Base-by-base conservation (phyloP, 2,797 vertebrate genomes). In the Botia almorhae region DNA sequence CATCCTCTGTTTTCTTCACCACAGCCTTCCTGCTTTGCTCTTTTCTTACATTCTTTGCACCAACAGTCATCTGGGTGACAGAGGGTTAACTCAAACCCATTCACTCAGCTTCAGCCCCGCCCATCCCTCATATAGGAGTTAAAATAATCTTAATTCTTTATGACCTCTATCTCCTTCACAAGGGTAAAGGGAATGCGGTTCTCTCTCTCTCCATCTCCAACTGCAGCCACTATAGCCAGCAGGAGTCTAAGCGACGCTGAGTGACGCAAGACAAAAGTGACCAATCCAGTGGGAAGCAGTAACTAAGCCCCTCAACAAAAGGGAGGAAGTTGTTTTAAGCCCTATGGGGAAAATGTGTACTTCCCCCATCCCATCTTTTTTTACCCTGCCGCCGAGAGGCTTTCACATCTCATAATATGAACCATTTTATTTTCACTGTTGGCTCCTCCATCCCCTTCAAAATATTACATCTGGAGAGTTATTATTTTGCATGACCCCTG, bases 21-120 rank as follows among this genome's bases (percentile, higher is more conserved):
- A 69, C 19, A 3, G 11, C 14, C 3, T 48, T 10, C 11, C 65
- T 19, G 58, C 55, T 43, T 33, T 13, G 29, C 33, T 21, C 26
- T 69, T 58, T 51, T 21, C 43, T 43, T n/a, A 33, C 4, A 60
- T 68, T 53, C 39, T 43, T 33, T 55, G 43, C 56, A 61, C 8
- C 56, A 56, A 33, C 7, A 33, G 33, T 53, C 36, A 61, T 48
- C 71, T 26, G 74, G 21, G 21, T 36, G 8, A 7, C 17, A 51
- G 76, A 36, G 43, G 46, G 78, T 81, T 78, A 83, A 80, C 29
- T 17, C 16, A 33, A 80, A 39, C 48, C 50, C 10, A 43, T 43
- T 43, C 39, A 65, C 26, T 4, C 55, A 26, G 43, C 46, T 33
- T 69, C 19, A 58, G 4, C 17, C 53, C 19, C 14, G 46, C 12